A percentile compares a stretch with the other conserved stretches of the same genome.
These are phyloP conservation scores for Scaptodrosophila latifasciaeformis DNA, from an alignment of 2,888 invertebrate genomes.

Conservation along the genomic window DNA sequence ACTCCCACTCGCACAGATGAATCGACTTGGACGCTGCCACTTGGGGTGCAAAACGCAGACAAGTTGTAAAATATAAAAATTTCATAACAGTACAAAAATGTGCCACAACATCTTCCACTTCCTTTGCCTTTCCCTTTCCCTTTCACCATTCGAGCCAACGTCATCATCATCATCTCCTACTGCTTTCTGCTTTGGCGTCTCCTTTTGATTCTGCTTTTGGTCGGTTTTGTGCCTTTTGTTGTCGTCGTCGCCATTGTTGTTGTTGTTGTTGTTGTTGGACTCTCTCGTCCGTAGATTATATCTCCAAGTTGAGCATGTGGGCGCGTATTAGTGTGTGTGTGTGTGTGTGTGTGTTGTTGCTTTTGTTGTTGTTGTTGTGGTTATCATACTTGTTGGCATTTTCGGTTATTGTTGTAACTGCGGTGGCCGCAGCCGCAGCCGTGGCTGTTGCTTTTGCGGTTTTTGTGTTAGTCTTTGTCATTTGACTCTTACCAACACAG, in stretches of 20 bases:
- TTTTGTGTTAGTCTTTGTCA: slow-evolving; percentile 8
- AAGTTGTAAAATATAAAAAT: slow-evolving; percentile 64
- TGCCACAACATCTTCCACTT: slow-evolving; percentile 52
- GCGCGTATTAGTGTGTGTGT: background rate
- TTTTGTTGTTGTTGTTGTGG: slow-evolving; percentile 43
- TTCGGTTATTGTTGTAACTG: slow-evolving; percentile 57
- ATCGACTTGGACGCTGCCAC: slow-evolving; percentile 19
- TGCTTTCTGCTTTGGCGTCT: slow-evolving; percentile 9
- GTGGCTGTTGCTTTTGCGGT: slow-evolving; percentile 25
- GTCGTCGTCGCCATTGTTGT: slow-evolving; percentile 25
- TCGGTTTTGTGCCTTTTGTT: slow-evolving; percentile 3
- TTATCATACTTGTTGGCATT: slow-evolving; percentile 65
- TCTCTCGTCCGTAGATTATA: background rate
- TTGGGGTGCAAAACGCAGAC: too few species aligned
- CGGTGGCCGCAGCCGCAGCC: slow-evolving; percentile 30
- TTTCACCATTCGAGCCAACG: too few species aligned
- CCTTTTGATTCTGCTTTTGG: too few species aligned
- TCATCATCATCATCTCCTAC: too few species aligned
- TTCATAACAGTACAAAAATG: slow-evolving; percentile 61
- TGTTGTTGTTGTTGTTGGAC: slow-evolving; percentile 19
- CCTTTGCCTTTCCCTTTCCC: too few species aligned
- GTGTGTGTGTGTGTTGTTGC: slow-evolving; percentile 9
- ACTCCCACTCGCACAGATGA: background rate
- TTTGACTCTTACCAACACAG: background rate
- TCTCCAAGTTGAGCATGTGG: background rate